A percentile compares a stretch with the other conserved stretches of the same genome.
Evolutionary conservation across 2,888 invertebrate species (phyloP).

Genomic region (Hybos culiciformis): DNA sequence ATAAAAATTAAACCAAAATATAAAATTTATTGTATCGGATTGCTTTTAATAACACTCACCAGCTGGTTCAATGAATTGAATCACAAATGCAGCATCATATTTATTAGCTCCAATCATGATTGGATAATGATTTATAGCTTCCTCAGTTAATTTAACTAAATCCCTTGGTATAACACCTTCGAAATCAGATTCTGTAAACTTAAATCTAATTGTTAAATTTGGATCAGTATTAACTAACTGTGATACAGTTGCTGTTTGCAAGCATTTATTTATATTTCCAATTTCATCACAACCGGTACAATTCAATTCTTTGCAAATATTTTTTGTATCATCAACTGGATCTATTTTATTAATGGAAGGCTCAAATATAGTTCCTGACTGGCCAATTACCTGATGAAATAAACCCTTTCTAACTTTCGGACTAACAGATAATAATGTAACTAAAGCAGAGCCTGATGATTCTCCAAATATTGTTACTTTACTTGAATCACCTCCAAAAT

Average conservation of each 20-base stretch:
- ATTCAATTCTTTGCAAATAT: slow-evolving; percentile 23
- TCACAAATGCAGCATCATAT: slow-evolving; percentile 36
- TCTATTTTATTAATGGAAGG: slow-evolving; percentile 37
- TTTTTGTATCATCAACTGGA: slow-evolving; percentile 25
- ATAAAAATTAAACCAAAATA: too few species aligned
- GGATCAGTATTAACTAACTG: slow-evolving; percentile 13
- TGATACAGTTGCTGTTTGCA: slow-evolving; percentile 19
- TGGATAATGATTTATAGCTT: slow-evolving; percentile 19
- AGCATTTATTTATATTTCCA: slow-evolving; percentile 19
- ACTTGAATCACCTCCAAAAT: slow-evolving; percentile 39
- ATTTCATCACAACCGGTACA: slow-evolving; percentile 20
- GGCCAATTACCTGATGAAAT: slow-evolving; percentile 39
- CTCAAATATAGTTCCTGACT: slow-evolving; percentile 40
- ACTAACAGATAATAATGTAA: slow-evolving; percentile 35
- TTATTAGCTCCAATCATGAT: slow-evolving; percentile 38
- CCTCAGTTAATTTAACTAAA: slow-evolving; percentile 11
- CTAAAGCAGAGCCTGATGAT: slow-evolving; percentile 39
- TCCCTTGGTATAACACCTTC: slow-evolving; percentile 20
- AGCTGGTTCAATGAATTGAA: slow-evolving; percentile 27
- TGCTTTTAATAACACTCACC: slow-evolving; percentile 16
- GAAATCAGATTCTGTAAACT: slow-evolving; percentile 21
- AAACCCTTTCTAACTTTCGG: slow-evolving; percentile 27
- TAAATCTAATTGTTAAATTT: slow-evolving; percentile 17
- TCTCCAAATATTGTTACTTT: slow-evolving; percentile 41
- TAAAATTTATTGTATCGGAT: too few species aligned